phyloP scores from a whole-genome alignment of 2,113 vertebrate species.

The Hydrochoerus hydrochaeris region DNA sequence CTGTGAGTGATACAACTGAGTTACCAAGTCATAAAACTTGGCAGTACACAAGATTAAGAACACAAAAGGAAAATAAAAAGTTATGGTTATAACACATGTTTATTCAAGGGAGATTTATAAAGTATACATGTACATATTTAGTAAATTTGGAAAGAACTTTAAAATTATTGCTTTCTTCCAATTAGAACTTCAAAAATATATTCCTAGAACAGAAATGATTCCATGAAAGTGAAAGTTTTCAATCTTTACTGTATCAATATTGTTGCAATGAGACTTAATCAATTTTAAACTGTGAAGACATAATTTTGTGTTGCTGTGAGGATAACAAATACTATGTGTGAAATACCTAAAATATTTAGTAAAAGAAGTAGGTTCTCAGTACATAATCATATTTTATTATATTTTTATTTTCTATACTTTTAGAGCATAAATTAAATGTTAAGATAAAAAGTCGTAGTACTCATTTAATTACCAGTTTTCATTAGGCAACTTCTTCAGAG shows the following conservation, averaged over 20 bases:
- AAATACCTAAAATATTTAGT: not conserved
- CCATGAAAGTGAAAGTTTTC: not conserved
- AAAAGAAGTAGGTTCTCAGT: not conserved
- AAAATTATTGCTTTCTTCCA: not conserved
- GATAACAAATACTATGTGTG: not conserved
- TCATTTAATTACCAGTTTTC: constrained; percentile 2
- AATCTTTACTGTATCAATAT: not conserved
- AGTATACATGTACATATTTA: not conserved
- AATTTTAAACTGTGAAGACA: not conserved
- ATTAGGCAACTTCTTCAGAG: not conserved
- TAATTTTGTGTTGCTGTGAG: not conserved
- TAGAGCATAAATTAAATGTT: not conserved
- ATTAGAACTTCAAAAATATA: not conserved
- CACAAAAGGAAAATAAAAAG: not conserved
- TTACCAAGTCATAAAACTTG: not conserved
- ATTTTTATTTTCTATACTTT: not conserved
- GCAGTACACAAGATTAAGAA: not conserved
- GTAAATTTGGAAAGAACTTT: not conserved
- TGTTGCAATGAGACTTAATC: not conserved
- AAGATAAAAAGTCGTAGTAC: not conserved
- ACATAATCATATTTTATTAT: not conserved
- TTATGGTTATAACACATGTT: not conserved
- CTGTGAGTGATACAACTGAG: not conserved
- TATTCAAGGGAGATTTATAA: not conserved
- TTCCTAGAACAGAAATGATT: not conserved